A percentile compares a stretch with the other conserved stretches of the same genome.
phyloP scores from a whole-genome alignment of 2,888 invertebrate genomes.

The Lasioglossum vierecki region DNA sequence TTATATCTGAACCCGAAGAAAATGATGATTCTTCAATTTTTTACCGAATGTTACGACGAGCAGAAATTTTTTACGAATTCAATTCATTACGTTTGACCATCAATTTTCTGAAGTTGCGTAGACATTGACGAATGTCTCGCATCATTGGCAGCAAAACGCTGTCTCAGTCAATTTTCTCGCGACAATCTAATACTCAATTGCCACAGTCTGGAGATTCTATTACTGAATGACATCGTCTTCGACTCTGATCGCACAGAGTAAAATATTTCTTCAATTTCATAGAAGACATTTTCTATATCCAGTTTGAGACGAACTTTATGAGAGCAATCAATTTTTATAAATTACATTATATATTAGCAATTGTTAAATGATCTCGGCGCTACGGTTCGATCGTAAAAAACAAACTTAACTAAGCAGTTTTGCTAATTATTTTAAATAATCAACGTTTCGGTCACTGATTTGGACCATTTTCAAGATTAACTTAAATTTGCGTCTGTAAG shows the following conservation, averaged over 20 bases:
- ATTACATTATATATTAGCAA: too few relatives aligned
- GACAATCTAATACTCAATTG: slow-evolving; percentile 2
- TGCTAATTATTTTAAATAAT: too few relatives aligned
- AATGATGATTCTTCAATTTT: background rate
- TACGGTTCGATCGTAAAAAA: too few relatives aligned
- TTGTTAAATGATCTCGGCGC: too few relatives aligned
- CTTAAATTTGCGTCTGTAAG: too few relatives aligned
- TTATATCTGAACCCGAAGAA: too few relatives aligned
- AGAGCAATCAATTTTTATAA: too few relatives aligned
- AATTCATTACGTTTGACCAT: background rate
- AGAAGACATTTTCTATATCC: too few relatives aligned
- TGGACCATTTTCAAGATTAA: too few relatives aligned
- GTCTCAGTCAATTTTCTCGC: background rate
- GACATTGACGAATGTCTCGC: background rate
- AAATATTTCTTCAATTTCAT: background rate
- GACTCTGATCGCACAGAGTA: background rate
- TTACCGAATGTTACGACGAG: background rate
- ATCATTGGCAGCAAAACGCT: background rate
- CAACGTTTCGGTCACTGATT: too few relatives aligned
- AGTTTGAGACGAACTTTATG: too few relatives aligned
- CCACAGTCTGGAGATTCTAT: background rate
- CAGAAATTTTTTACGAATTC: background rate
- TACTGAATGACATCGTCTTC: background rate
- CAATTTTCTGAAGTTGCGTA: background rate
- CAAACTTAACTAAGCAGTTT: too few relatives aligned